A percentile compares a stretch with the other conserved stretches of the same genome.
Conservation (phyloP, 2,797 vertebrate genomes). For the Antennarius maculatus region DNA sequence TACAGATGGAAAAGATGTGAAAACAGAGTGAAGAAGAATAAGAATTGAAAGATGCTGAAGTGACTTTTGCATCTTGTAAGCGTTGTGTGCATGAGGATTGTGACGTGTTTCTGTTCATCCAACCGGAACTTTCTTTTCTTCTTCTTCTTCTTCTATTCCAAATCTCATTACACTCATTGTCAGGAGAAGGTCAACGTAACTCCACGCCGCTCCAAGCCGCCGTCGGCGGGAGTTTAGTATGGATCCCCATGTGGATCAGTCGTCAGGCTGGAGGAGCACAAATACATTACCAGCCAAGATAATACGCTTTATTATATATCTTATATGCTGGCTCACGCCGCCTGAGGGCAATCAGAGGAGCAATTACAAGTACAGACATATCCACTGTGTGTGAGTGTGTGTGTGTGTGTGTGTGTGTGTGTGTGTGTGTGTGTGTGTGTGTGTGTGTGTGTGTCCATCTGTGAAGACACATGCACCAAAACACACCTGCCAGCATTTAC, state of each 20-base stretch:
- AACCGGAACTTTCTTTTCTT: slow-evolving; percentile 57
- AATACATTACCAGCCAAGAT: slow-evolving; percentile 75
- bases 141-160: slow-evolving; percentile 57
- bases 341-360: slow-evolving; percentile 70
- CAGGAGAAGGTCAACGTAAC: slow-evolving; percentile 74
- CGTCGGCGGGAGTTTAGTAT: slow-evolving; percentile 75
- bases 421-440: slow-evolving; percentile 33
- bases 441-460: slow-evolving; percentile 7
- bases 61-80: no score
- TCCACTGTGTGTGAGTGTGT: slow-evolving; percentile 33
- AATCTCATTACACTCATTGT: slow-evolving; percentile 75
- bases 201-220: slow-evolving; percentile 61
- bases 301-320: slow-evolving; percentile 78
- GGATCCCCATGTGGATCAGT: slow-evolving; percentile 75
- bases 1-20: background rate
- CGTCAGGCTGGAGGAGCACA: slow-evolving; percentile 72
- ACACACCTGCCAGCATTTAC: slow-evolving; percentile 71
- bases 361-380: slow-evolving; percentile 74
- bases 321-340: slow-evolving; percentile 75
- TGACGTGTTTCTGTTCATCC: slow-evolving; percentile 5
- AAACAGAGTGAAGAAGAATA: background rate
- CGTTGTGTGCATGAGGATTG: no score
- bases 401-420: slow-evolving; percentile 9
- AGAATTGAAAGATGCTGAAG: no score
- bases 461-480: background rate